These are phyloP conservation scores for Leptodirus hochenwartii DNA, from an alignment of 2,888 invertebrate genomes.

Conservation along the genomic window DNA sequence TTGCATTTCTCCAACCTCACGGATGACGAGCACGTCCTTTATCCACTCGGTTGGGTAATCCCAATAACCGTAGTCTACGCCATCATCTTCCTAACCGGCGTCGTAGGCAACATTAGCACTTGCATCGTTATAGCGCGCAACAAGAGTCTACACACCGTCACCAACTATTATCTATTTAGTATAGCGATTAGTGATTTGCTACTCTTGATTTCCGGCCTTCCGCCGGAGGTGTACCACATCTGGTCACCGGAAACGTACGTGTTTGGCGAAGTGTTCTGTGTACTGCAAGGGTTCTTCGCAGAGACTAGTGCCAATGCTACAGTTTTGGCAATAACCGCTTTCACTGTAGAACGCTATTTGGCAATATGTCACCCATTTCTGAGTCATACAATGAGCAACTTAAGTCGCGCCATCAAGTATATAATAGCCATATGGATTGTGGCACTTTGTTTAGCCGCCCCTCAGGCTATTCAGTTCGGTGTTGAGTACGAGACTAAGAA, in stretches of 20 bases:
- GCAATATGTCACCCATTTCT: conserved; percentile 52
- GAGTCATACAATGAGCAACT: conserved; percentile 70
- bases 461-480: conserved; percentile 41
- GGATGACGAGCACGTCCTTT: too few relatives aligned
- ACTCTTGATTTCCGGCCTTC: conserved; percentile 59
- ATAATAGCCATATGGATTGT: conserved; percentile 67
- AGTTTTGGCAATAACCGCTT: conserved; percentile 47
- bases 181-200: conserved; percentile 70
- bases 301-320: conserved; percentile 69
- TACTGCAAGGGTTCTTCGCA: conserved; percentile 56
- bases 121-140: conserved; percentile 70
- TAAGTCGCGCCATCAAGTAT: conserved; percentile 66
- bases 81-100: conserved; percentile 59
- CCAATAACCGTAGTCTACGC: conserved; percentile 60
- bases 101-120: conserved; percentile 67
- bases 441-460: conserved; percentile 53
- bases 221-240: conserved; percentile 62
- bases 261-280: conserved; percentile 64
- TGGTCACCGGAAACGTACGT: conserved; percentile 63
- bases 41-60: conserved; percentile 36
- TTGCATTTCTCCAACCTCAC: too few relatives aligned
- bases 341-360: conserved; percentile 51
- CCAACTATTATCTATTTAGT: conserved; percentile 70
- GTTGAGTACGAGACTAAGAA: conserved; percentile 26
- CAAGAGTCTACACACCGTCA: conserved; percentile 67